Evolutionary conservation across 2,888 invertebrate species (phyloP).

Genomic region (Blastobasis adustella): DNA sequence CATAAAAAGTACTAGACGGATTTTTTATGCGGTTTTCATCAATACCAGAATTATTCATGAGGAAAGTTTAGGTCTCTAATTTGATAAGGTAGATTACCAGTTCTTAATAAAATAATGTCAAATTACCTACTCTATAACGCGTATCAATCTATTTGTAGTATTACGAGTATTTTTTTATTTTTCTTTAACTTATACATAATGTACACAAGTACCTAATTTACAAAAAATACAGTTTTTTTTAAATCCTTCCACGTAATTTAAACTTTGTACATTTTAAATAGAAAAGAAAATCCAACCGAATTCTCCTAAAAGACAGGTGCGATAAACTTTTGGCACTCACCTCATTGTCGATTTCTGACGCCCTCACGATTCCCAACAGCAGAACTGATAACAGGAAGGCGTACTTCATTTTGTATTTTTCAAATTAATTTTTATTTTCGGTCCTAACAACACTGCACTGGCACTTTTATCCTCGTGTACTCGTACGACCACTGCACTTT

Average conservation of each 20-base stretch:
- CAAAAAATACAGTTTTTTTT: not conserved
- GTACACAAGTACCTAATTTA: not conserved
- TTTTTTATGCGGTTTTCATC: no score
- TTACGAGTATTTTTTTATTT: no score
- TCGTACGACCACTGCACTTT: slow-evolving; percentile 22
- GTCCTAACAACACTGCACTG: slow-evolving; percentile 49
- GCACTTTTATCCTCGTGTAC: slow-evolving; percentile 21
- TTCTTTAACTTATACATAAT: no score
- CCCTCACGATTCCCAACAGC: slow-evolving; percentile 53
- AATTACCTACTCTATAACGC: no score
- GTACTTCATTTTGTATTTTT: slow-evolving; percentile 45
- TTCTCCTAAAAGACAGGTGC: not conserved
- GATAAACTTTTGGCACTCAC: slow-evolving; percentile 22
- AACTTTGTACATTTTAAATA: not conserved
- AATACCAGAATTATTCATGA: no score
- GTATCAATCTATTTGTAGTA: no score
- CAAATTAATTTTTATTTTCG: not conserved
- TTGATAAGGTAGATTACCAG: no score
- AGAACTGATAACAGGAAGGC: slow-evolving; percentile 49
- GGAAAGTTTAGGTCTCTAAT: no score
- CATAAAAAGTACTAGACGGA: no score
- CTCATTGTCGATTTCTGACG: slow-evolving; percentile 57
- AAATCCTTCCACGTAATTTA: not conserved
- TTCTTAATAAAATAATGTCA: no score
- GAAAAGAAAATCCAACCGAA: not conserved